These are phyloP conservation scores for Coregonus clupeaformis DNA, from an alignment of 2,113 vertebrate species.

Conservation along the genomic window DNA sequence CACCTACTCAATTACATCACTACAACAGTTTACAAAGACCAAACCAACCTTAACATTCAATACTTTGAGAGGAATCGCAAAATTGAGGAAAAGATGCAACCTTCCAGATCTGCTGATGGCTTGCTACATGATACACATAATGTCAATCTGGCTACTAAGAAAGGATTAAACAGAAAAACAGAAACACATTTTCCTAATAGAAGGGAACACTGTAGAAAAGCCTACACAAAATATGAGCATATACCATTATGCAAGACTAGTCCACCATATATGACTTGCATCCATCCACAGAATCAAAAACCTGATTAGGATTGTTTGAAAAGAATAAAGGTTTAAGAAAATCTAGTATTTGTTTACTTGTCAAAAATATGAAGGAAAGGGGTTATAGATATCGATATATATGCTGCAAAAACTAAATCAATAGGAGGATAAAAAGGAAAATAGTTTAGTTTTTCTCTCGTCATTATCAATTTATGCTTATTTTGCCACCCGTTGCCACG, in stretches of 20 bases:
- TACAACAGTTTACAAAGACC: conserved; percentile 55
- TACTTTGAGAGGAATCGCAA: conserved; percentile 53
- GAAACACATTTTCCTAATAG: conserved; percentile 11
- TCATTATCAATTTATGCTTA: conserved; percentile 75
- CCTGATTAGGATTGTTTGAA: conserved; percentile 79
- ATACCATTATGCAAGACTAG: conserved; percentile 53
- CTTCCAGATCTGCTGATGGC: conserved; percentile 64
- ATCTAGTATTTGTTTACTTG: conserved; percentile 63
- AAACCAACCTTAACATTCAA: conserved; percentile 51
- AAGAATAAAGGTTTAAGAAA: conserved; percentile 62
- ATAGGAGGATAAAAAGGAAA: conserved; percentile 78
- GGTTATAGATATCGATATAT: conserved; percentile 69
- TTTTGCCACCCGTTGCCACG: conserved; percentile 93
- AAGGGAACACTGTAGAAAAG: conserved; percentile 60
- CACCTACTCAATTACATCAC: conserved; percentile 59
- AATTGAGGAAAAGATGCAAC: conserved; percentile 61
- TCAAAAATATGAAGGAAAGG: conserved; percentile 53
- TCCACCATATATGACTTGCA: conserved; percentile 70
- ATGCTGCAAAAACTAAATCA: conserved; percentile 89
- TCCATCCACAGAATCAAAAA: conserved; percentile 95
- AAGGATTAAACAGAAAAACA: conserved; percentile 38
- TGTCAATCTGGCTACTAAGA: conserved; percentile 47
- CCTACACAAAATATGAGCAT: conserved; percentile 47
- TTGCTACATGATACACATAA: conserved; percentile 62
- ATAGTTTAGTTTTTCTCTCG: conserved; percentile 73